A percentile compares a stretch with the other conserved stretches of the same genome.
These are phyloP conservation scores for Squalus acanthias DNA, from an alignment of 2,797 vertebrate species.

Conservation along the genomic window DNA sequence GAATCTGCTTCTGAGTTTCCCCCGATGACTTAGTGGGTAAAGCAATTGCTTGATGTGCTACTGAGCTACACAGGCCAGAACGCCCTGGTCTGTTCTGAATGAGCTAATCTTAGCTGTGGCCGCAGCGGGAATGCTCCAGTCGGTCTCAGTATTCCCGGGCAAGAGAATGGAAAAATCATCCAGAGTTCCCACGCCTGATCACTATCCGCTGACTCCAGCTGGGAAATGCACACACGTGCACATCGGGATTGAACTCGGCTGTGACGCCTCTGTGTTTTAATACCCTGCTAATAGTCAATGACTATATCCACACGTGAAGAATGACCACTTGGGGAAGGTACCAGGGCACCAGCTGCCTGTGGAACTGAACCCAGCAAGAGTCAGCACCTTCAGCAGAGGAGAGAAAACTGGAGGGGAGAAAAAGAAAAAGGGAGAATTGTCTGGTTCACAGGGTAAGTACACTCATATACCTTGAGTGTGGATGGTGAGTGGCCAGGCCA, in stretches of 20 bases:
- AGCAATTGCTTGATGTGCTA: not conserved
- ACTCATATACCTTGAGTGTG: not conserved
- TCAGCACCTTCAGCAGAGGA: not conserved
- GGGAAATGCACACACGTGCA: not conserved
- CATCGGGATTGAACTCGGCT: not conserved
- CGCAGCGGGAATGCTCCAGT: not conserved
- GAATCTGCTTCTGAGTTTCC: not conserved
- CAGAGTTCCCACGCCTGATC: not conserved
- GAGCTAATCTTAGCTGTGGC: not conserved
- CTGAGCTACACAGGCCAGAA: not conserved
- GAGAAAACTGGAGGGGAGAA: not conserved
- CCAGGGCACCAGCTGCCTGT: not conserved
- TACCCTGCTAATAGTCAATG: not conserved
- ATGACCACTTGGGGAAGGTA: not conserved
- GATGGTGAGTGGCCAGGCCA: not conserved
- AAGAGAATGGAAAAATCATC: not conserved
- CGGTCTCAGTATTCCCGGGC: not conserved
- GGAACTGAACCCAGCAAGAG: not conserved
- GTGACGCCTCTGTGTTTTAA: not conserved
- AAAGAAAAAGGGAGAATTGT: not conserved
- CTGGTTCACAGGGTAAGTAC: conserved; percentile 1
- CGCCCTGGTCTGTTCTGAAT: not conserved
- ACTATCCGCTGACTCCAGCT: not conserved
- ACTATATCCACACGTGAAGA: not conserved
- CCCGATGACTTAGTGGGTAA: not conserved